These are phyloP conservation scores for Chaetodon trifasciatus DNA, from an alignment of 2,797 vertebrate species.

Conservation along the genomic window DNA sequence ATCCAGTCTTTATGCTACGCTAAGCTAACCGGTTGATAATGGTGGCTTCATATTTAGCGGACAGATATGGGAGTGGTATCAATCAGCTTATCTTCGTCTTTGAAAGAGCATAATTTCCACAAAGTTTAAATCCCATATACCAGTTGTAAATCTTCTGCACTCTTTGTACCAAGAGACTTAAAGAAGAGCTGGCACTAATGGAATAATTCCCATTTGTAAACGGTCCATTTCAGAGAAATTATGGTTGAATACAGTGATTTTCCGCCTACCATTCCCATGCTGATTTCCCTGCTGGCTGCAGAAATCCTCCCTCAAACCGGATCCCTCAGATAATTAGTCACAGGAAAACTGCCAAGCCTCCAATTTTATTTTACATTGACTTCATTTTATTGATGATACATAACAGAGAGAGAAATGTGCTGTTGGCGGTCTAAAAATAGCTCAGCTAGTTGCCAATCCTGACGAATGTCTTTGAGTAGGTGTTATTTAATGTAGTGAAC, in stretches of 20 bases:
- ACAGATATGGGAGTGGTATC: neutral
- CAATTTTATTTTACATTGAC: constrained; percentile 12
- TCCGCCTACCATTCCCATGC: constrained; percentile 39
- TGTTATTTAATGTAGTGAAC: constrained; percentile 56
- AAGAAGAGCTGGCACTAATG: constrained; percentile 37
- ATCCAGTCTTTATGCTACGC: neutral
- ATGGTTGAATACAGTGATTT: constrained; percentile 42
- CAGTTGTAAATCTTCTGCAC: constrained; percentile 5
- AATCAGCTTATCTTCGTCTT: neutral
- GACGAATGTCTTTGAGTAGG: constrained; percentile 43
- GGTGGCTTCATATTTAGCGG: neutral
- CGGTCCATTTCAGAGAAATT: constrained; percentile 49
- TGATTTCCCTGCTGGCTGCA: constrained; percentile 50
- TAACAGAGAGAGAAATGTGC: constrained; percentile 30
- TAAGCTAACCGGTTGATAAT: neutral
- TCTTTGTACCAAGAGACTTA: constrained; percentile 2
- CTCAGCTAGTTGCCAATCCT: constrained; percentile 39
- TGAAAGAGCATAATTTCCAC: neutral
- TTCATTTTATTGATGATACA: constrained; percentile 43
- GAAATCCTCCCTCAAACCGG: constrained; percentile 36
- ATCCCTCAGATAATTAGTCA: constrained; percentile 57
- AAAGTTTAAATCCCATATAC: neutral
- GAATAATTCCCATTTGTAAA: constrained; percentile 49
- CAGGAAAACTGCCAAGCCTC: constrained; percentile 51
- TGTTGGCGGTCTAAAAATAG: constrained; percentile 35